These are phyloP conservation scores for Zygothrica quintamaculata DNA, from an alignment of 2,888 invertebrate species.

Conservation along the genomic window DNA sequence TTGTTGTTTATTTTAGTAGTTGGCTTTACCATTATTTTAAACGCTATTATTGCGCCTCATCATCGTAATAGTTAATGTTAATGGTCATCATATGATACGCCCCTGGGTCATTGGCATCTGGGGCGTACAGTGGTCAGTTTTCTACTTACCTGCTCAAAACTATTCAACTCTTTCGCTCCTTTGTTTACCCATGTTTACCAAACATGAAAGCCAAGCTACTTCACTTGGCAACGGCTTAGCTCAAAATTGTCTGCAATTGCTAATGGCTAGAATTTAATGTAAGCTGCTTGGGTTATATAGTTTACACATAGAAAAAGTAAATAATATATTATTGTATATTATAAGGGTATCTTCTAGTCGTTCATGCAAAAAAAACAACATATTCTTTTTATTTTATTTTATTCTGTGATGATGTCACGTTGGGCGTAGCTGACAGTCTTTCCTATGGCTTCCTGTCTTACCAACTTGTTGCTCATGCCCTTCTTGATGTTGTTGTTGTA, in stretches of 20 bases:
- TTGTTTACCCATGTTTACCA: slow-evolving; percentile 41
- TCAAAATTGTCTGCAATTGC: no score
- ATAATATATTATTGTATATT: no score
- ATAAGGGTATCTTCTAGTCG: slow-evolving; percentile 19
- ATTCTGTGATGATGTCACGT: slow-evolving; percentile 52
- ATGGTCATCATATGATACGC: slow-evolving; percentile 57
- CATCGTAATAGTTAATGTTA: slow-evolving; percentile 37
- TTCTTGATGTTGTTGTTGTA: slow-evolving; percentile 15
- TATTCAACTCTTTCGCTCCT: slow-evolving; percentile 15
- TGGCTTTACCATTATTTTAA: slow-evolving; percentile 64
- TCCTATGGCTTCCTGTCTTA: slow-evolving; percentile 63
- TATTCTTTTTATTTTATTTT: slow-evolving; percentile 18
- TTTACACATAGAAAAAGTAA: no score
- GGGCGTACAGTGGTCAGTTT: slow-evolving; percentile 24
- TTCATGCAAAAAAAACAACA: neutral
- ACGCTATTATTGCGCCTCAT: slow-evolving; percentile 52
- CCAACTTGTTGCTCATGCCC: slow-evolving; percentile 48
- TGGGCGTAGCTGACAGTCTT: slow-evolving; percentile 49
- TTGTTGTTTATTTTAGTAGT: slow-evolving; percentile 72
- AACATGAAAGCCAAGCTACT: slow-evolving; percentile 38
- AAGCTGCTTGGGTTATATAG: no score
- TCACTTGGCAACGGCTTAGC: slow-evolving; percentile 9
- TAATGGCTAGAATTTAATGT: slow-evolving; percentile 1
- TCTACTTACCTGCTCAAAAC: slow-evolving; percentile 10
- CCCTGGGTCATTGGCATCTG: slow-evolving; percentile 65